phyloP scores from a whole-genome alignment of 2,113 vertebrate species.

The Antechinus stuartii region DNA sequence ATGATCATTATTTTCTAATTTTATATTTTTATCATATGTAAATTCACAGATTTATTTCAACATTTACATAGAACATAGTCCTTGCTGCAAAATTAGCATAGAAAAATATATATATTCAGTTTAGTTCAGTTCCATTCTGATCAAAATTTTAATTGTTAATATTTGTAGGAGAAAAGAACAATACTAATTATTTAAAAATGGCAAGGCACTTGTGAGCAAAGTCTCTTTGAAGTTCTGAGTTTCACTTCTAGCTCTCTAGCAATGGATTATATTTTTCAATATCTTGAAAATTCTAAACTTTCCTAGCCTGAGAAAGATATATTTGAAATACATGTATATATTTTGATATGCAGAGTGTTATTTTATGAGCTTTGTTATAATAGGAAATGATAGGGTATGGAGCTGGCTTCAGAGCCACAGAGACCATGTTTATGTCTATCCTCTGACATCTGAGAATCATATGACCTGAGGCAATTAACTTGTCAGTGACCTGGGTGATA shows the following conservation, averaged over 20 bases:
- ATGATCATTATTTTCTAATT: not conserved
- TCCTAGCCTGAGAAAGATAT: not conserved
- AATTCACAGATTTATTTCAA: not conserved
- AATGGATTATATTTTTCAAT: not conserved
- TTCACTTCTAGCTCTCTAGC: not conserved
- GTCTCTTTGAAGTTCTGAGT: not conserved
- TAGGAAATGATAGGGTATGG: not conserved
- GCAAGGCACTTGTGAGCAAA: not conserved
- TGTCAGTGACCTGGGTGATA: not conserved
- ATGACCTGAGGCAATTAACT: not conserved
- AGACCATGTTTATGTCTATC: not conserved
- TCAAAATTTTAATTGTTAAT: not conserved
- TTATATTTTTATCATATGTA: not conserved
- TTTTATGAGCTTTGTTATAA: not conserved
- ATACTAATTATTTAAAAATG: not conserved
- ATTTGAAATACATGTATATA: not conserved
- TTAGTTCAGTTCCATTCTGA: not conserved
- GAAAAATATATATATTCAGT: not conserved
- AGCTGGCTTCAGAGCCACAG: not conserved
- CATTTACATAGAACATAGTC: not conserved
- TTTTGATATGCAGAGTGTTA: not conserved
- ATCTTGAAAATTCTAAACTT: not conserved
- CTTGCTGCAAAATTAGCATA: not conserved
- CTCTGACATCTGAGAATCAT: not conserved
- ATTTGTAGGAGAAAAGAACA: not conserved